Evolutionary conservation across 2,797 vertebrate genomes (phyloP), one percentile per base, ranked within the genome.

Genomic region (Emydoidea blandingii): DNA sequence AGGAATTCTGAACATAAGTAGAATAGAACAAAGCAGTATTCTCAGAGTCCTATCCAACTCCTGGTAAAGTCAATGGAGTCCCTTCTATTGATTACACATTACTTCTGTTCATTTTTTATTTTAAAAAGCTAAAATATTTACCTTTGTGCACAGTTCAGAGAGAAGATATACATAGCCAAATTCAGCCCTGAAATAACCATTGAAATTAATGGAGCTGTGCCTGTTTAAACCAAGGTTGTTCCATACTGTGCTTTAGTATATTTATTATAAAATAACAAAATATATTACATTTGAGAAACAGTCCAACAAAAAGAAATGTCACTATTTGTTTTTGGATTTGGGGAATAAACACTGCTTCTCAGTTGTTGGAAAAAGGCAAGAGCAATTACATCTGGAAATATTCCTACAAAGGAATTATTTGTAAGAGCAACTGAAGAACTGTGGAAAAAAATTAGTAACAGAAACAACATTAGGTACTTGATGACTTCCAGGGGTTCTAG

Each of bases 201-300:
- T 89, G 86, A 94, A 96, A 92, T 89, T 84, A 72, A 87, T 93
- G 83, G 81, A 92, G 93, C n/a, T 0, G 1, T 86, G 74, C 91
- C 85, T 93, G 37, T 87, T 83, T 93, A 62, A 34, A 52, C 87
- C 87, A 84, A 53, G n/a, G 12, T 65, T 87, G 57, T 23, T 31
- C 44, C 41, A 76, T 47, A 76, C 25, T 76, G 31, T 81, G 56
- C 83, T 72, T 94, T 86, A 52, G 88, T 92, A 50, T 89, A 85
- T 94, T 96, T 97, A 97, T 97, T 97, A 91, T 93, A 12, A 87
- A 91, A 16, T 81, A 86, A 90, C 89, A 93, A 96, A 96, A 97
- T 76, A 93, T 27, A 81, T 21, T 57, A 68, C 25, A 81, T 95
- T 93, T 94, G 94, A 95, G 90, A 96, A 86, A 91, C 93, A 95